Evolutionary conservation across 2,113 vertebrate species (phyloP).

Genomic region (Psittacara wagleri): DNA sequence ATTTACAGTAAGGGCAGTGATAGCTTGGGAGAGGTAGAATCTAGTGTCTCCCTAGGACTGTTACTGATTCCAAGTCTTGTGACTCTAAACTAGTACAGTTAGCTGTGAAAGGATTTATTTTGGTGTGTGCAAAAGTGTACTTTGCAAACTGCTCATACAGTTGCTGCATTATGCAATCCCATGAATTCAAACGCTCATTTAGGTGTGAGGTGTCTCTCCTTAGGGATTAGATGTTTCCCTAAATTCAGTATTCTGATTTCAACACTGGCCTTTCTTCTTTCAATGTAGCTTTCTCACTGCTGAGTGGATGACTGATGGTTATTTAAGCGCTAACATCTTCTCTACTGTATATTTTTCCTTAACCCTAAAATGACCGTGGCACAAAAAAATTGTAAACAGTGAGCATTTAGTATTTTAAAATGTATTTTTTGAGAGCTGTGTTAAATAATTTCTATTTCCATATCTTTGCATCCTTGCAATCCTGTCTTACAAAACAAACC

Average conservation of each 20-base stretch:
- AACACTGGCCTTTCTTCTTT: neutral
- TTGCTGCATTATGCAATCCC: neutral
- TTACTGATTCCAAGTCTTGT: neutral
- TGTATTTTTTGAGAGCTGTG: neutral
- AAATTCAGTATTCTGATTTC: neutral
- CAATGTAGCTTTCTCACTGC: neutral
- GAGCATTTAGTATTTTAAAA: neutral
- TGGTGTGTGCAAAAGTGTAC: neutral
- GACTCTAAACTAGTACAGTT: neutral
- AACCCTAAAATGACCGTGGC: neutral
- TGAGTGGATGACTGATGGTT: neutral
- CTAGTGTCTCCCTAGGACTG: neutral
- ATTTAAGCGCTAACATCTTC: neutral
- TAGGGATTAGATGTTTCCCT: neutral
- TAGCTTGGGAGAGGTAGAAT: conserved; percentile 24
- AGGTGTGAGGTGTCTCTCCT: neutral
- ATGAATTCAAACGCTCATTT: neutral
- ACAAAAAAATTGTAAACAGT: neutral
- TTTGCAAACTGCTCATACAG: neutral
- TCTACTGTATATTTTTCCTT: neutral
- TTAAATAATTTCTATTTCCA: neutral
- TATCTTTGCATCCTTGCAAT: neutral
- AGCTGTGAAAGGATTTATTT: neutral
- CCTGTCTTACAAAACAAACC: neutral
- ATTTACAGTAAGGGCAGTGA: conserved; percentile 1